Base-by-base conservation (phyloP, 2,888 invertebrate species). In the Xylota sylvarum region DNA sequence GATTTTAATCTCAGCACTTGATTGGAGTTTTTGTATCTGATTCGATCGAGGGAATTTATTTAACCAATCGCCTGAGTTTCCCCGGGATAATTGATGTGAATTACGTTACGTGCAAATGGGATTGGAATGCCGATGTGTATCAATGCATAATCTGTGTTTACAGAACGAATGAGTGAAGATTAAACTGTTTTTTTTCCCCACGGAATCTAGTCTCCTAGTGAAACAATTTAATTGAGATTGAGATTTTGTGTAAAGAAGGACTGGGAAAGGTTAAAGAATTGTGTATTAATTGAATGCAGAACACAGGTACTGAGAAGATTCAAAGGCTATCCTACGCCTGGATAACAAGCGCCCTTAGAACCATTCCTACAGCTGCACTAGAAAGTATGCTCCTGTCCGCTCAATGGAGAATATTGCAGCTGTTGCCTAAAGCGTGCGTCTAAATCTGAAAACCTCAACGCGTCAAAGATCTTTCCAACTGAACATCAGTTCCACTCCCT, bases 1-100 rank as follows among this genome's bases (percentile, higher is more conserved):
- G 78, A 60, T 78, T 78, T 69, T 14, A 78, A 78, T 78, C 60
- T 70, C 69, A 69, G 46, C 72, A 9, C 17, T 12, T 62, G 56
- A 58, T 56, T 72, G 74, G 19, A 35, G 50, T 64, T 46, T 65
- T 69, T 69, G 40, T 50, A 62, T 43, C 50, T 10, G 48, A 52
- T 62, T 60, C 60, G 60, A 48, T 50, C 30, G 27, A 17, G 37
- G 27, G 27, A 58, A 58, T 77, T 48, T 46, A 67, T 48, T 67
- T 65, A 60, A 50, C 69, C 40, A 19, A 40, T 78, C 58, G 9
- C 14, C 6, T 19, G 37, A 30, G 17, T 76, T 37, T 37, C 6
- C 10, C 62, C 30, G 9, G 17, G 30, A 40, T 30, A 32, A 43
- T 27, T 32, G 23, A 14, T 46, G 32, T 17, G 19, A 9, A 43